phyloP scores from a whole-genome alignment of 2,797 vertebrate genomes.

The Choloepus didactylus region DNA sequence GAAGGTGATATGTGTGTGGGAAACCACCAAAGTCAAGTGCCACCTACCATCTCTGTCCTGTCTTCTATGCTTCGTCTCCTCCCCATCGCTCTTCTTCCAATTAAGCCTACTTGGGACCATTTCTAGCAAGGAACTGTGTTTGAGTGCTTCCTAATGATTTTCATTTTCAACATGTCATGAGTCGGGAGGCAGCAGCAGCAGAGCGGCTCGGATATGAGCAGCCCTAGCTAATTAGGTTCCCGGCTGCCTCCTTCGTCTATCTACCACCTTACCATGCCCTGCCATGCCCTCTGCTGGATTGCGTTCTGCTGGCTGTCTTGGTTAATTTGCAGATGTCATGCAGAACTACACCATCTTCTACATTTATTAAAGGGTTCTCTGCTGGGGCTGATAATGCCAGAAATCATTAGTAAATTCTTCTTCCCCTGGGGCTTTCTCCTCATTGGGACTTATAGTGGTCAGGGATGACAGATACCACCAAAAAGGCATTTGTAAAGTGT shows the following conservation, averaged over 20 bases:
- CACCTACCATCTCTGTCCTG: not conserved
- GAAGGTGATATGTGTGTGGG: not conserved
- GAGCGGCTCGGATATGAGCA: not conserved
- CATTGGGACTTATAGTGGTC: not conserved
- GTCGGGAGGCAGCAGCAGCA: slow-evolving; percentile 71
- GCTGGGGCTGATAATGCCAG: slow-evolving; percentile 79
- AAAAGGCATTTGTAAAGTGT: not conserved
- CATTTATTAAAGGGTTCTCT: slow-evolving; percentile 86
- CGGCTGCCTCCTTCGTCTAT: not conserved
- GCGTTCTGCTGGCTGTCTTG: slow-evolving; percentile 51
- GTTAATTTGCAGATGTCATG: slow-evolving; percentile 71
- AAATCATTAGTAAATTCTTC: slow-evolving; percentile 86
- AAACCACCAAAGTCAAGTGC: not conserved
- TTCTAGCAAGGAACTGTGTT: slow-evolving; percentile 72
- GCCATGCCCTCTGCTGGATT: slow-evolving; percentile 66
- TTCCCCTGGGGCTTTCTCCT: not conserved
- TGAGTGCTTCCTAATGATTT: slow-evolving; percentile 71
- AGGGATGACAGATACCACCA: not conserved
- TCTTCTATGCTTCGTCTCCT: not conserved
- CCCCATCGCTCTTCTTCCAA: slow-evolving; percentile 60
- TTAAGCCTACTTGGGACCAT: slow-evolving; percentile 62
- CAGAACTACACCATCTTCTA: slow-evolving; percentile 37
- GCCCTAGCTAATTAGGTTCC: slow-evolving; percentile 81
- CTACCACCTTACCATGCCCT: slow-evolving; percentile 8
- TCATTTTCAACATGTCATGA: slow-evolving; percentile 74